phyloP scores from a whole-genome alignment of 2,797 vertebrate species.

The Carduelis carduelis region DNA sequence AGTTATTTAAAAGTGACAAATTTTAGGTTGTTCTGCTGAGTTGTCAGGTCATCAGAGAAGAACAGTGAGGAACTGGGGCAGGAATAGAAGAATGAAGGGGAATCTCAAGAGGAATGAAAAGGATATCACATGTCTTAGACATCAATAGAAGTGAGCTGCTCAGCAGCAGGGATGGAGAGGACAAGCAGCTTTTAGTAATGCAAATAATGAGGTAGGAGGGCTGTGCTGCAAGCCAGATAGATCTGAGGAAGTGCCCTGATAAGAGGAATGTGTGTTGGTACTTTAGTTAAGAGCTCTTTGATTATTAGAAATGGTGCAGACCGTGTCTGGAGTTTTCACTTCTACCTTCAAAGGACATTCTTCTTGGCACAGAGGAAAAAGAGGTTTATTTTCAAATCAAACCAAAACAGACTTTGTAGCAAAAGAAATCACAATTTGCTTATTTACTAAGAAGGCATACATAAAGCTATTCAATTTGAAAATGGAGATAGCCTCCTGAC shows the following conservation, averaged over 20 bases:
- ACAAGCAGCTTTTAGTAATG: not conserved
- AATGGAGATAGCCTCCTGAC: not conserved
- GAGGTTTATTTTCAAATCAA: not conserved
- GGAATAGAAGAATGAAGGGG: not conserved
- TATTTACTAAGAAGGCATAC: not conserved
- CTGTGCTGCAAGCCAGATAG: not conserved
- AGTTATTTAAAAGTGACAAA: not conserved
- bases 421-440: not conserved
- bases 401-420: not conserved
- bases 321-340: not conserved
- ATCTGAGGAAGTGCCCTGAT: not conserved
- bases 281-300: not conserved
- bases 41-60: not conserved
- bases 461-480: not conserved
- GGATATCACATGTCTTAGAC: not conserved
- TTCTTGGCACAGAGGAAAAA: not conserved
- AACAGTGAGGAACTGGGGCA: not conserved
- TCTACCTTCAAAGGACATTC: not conserved
- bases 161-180: not conserved
- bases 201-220: not conserved
- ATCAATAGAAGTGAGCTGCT: rapidly evolving
- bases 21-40: not conserved
- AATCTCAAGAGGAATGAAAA: not conserved
- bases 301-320: not conserved
- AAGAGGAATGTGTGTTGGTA: not conserved